Evolutionary conservation across 2,113 vertebrate species (phyloP).

Genomic region (Perca schrenkii): DNA sequence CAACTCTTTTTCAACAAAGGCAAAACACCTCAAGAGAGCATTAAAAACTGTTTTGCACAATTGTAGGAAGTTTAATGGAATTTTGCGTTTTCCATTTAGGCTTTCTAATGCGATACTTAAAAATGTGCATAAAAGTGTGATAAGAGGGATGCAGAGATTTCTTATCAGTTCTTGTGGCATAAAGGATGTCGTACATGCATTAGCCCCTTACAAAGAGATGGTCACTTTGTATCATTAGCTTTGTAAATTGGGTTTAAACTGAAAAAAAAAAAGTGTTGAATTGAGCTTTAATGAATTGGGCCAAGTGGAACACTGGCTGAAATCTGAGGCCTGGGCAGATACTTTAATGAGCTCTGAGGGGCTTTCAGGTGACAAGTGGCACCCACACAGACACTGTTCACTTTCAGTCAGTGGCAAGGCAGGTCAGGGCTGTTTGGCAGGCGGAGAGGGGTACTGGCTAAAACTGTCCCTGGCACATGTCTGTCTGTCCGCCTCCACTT

Average conservation of each 20-base stretch:
- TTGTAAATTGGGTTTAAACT: neutral
- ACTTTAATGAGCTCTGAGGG: constrained; percentile 27
- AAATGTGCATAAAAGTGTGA: no score
- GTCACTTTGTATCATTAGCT: neutral
- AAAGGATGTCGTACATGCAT: no score
- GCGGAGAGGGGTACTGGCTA: constrained; percentile 31
- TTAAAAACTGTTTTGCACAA: no score
- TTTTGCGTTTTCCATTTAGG: no score
- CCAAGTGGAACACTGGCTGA: constrained; percentile 21
- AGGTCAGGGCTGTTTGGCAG: constrained; percentile 45
- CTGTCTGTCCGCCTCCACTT: constrained; percentile 10
- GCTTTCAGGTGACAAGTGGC: constrained; percentile 24
- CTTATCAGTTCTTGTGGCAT: neutral
- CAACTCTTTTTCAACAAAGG: no score
- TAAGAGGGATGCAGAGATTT: no score
- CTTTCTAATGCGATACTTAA: no score
- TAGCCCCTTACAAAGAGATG: neutral
- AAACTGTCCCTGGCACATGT: constrained; percentile 23
- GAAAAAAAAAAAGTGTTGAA: neutral
- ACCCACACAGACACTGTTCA: constrained; percentile 29
- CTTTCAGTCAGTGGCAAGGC: constrained; percentile 16
- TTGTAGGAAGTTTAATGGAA: no score
- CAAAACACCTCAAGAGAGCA: no score
- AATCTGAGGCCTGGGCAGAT: constrained; percentile 21
- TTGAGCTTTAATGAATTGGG: neutral